A percentile compares a stretch with the other conserved stretches of the same genome.
Conservation (phyloP, 2,888 invertebrate genomes). For the Platerodrilus igneus region DNA sequence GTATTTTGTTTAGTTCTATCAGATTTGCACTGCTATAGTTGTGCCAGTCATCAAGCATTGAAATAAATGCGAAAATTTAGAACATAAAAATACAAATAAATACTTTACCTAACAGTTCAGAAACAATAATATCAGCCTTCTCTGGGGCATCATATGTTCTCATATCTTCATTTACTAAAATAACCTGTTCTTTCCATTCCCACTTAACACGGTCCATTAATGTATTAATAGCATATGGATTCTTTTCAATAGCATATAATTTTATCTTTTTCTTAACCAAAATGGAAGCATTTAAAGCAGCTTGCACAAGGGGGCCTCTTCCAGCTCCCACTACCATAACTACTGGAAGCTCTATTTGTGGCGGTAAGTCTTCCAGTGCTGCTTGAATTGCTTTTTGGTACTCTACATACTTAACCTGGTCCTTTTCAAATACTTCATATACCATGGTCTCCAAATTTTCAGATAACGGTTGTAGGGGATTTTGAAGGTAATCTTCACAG, state of each 20-base stretch:
- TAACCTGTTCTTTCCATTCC: conserved; percentile 73
- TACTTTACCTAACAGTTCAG: conserved; percentile 88
- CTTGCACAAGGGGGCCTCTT: conserved; percentile 88
- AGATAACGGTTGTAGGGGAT: conserved; percentile 86
- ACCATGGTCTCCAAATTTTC: conserved; percentile 95
- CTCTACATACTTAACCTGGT: conserved; percentile 89
- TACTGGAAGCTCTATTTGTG: conserved; percentile 49
- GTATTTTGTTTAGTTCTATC: no score
- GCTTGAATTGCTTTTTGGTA: conserved; percentile 79
- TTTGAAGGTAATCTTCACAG: conserved; percentile 90
- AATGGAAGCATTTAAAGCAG: conserved; percentile 72
- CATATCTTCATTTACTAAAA: conserved; percentile 83
- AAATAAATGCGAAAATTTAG: no score
- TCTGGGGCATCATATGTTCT: conserved; percentile 74
- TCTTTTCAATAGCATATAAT: conserved; percentile 96
- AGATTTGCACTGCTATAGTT: no score
- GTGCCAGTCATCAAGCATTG: no score
- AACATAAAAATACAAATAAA: no score
- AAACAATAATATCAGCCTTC: conserved; percentile 91
- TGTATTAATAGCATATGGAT: conserved; percentile 91
- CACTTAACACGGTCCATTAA: conserved; percentile 70
- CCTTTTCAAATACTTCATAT: conserved; percentile 97
- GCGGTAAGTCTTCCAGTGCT: conserved; percentile 63
- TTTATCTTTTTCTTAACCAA: conserved; percentile 68
- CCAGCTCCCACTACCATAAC: conserved; percentile 58